phyloP scores from a whole-genome alignment of 2,113 vertebrate species.

The Miniopterus natalensis region DNA sequence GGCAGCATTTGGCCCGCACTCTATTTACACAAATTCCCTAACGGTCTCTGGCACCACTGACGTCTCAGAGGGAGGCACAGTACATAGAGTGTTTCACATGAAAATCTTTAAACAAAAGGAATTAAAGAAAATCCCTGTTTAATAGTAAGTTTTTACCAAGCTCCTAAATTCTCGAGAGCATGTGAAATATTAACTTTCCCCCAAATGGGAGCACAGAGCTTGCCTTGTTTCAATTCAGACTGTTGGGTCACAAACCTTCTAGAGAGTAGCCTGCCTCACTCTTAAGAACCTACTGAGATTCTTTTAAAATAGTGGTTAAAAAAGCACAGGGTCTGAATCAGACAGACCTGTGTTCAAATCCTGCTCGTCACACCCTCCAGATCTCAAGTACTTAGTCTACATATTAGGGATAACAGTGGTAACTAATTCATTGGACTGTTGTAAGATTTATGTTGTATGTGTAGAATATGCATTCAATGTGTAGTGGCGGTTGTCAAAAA shows the following conservation, averaged over 20 bases:
- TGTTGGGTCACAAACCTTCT: slow-evolving; percentile 64
- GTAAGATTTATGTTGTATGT: not conserved
- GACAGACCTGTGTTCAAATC: slow-evolving; percentile 38
- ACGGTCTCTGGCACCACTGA: slow-evolving; percentile 81
- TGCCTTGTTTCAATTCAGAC: slow-evolving; percentile 77
- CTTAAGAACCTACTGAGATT: slow-evolving; percentile 64
- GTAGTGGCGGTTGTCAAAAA: not conserved
- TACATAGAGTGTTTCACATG: slow-evolving; percentile 82
- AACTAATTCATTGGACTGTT: not conserved
- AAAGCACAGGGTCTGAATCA: not conserved
- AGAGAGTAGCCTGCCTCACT: slow-evolving; percentile 12
- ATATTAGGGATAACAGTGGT: not conserved
- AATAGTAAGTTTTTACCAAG: slow-evolving; percentile 83
- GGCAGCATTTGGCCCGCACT: slow-evolving; percentile 78
- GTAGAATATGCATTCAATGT: not conserved
- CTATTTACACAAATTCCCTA: slow-evolving; percentile 84
- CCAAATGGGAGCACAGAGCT: slow-evolving; percentile 81
- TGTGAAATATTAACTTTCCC: slow-evolving; percentile 83
- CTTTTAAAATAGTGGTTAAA: not conserved
- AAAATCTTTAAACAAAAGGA: slow-evolving; percentile 86
- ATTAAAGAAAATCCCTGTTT: slow-evolving; percentile 85
- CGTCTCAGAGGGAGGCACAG: slow-evolving; percentile 80
- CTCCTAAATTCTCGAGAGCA: slow-evolving; percentile 81
- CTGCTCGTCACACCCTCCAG: not conserved
- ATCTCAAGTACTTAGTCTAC: not conserved